Evolutionary conservation across 2,797 vertebrate species (phyloP).

Genomic region (Pagetopsis macropterus): DNA sequence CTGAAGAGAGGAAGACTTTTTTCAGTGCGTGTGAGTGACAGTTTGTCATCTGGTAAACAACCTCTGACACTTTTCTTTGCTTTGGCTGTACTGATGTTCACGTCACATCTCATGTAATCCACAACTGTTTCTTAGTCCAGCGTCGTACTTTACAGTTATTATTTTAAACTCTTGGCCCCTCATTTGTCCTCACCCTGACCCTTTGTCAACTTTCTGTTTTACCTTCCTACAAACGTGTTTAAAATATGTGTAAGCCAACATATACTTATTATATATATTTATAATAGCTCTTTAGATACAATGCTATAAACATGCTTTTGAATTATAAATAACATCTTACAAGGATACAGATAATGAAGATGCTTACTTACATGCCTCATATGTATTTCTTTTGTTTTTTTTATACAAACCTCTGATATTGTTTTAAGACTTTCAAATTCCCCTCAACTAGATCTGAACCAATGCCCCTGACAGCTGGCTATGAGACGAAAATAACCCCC

Average conservation of each 20-base stretch:
- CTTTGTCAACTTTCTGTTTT: constrained; percentile 1
- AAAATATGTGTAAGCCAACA: neutral
- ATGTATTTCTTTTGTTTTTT: constrained; percentile 15
- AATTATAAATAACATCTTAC: neutral
- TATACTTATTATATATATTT: neutral
- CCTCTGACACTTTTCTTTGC: constrained; percentile 48
- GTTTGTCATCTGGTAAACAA: constrained; percentile 56
- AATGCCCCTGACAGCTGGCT: constrained; percentile 32
- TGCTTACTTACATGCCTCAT: neutral
- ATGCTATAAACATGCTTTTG: neutral
- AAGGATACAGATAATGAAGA: neutral
- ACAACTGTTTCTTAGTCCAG: neutral
- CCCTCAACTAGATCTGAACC: constrained; percentile 34
- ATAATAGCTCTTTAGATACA: neutral
- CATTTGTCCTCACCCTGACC: neutral
- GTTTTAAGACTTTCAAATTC: constrained; percentile 9
- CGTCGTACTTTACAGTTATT: neutral
- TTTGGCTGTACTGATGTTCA: constrained; percentile 31
- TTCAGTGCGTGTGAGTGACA: constrained; percentile 56
- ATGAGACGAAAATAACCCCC: constrained; percentile 21
- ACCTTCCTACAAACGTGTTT: neutral
- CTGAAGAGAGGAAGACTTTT: constrained; percentile 30
- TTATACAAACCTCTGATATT: neutral
- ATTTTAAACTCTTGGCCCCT: neutral
- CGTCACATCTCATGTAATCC: constrained; percentile 14